Conservation (phyloP, 2,888 invertebrate species). For the Mesochorus sp. region DNA sequence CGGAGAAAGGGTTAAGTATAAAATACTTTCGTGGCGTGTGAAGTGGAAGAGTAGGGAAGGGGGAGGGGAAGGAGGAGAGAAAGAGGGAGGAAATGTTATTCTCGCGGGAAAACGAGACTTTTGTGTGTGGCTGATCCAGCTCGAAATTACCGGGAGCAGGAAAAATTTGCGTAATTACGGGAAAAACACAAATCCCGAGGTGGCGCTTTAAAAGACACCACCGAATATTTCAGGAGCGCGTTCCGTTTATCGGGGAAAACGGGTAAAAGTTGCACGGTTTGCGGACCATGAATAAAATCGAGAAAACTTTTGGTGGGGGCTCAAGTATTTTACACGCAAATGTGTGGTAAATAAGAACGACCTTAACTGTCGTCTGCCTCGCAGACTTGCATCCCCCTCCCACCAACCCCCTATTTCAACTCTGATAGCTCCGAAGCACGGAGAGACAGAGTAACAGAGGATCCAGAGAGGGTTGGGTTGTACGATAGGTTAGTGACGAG, state of each 20-base stretch:
- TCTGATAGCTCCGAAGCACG: conserved; percentile 41
- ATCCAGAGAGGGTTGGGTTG: conserved; percentile 46
- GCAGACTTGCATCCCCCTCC: no score
- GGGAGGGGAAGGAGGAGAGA: no score
- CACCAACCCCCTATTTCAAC: no score
- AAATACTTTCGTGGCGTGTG: no score
- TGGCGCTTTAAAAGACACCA: no score
- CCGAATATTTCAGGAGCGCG: background rate
- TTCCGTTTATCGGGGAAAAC: no score
- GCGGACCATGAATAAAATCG: background rate
- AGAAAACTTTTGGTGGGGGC: background rate
- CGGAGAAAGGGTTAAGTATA: conserved; percentile 14
- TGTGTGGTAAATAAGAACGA: conserved; percentile 52
- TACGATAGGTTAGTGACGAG: conserved; percentile 71
- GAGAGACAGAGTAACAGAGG: conserved; percentile 18
- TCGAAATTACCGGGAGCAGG: background rate
- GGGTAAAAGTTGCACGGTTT: no score
- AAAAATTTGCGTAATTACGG: conserved; percentile 11
- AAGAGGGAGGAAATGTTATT: no score
- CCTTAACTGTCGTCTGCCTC: conserved; percentile 53
- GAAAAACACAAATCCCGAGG: no score
- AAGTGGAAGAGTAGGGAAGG: no score
- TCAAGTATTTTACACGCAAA: conserved; percentile 13
- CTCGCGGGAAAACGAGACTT: no score
- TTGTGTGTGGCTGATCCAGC: no score